Base-by-base conservation (phyloP, 2,888 invertebrate species). In the Aporophyla nigra region DNA sequence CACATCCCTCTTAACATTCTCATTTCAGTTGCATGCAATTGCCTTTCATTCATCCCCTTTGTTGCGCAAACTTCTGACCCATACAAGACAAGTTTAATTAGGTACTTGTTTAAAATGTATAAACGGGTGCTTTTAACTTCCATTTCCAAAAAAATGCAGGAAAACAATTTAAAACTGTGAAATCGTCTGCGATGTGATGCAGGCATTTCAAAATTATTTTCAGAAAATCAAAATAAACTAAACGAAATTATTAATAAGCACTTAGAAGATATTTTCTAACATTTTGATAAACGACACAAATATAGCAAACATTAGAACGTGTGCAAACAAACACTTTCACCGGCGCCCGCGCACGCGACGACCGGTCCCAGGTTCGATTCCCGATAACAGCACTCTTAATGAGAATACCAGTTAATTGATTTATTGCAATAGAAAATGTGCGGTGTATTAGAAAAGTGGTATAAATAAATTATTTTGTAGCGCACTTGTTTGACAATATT, bases 341-440 rank as follows among this genome's bases (percentile, higher is more conserved):
- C 91, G 81, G 90, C 90, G 93, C 94, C 93, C 90, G 92, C 92
- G 93, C 94, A 93, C 94, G 93, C 94, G 92, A 91, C 90, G 92
- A 93, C 94, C 93, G 94, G 95, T 93, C 93, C 91, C 84, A 84
- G 90, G 95, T 96, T 96, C 94, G 94, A 94, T 94, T 93, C 95
- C 94, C 92, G 95, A 96, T 96, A 96, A 94, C 94, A 92, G 92
- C 90, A 88, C 91, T 90, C 91, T 93, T 95, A 95, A 95, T 95
- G 95, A 95, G 95, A 93, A 94, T 94, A 92, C 93, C 85, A 90
- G 92, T 91, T 93, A 94, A 94, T 95, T 95, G 94, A 96, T 95
- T 95, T 95, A 95, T 94, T 91, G 88, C 80, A 83, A 84, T 85
- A 81, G 86, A 86, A 86, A 88, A 87, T 89, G 87, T 85, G 79